Base-by-base conservation (phyloP, 2,888 invertebrate species). In the Lasioglossum calceatum region DNA sequence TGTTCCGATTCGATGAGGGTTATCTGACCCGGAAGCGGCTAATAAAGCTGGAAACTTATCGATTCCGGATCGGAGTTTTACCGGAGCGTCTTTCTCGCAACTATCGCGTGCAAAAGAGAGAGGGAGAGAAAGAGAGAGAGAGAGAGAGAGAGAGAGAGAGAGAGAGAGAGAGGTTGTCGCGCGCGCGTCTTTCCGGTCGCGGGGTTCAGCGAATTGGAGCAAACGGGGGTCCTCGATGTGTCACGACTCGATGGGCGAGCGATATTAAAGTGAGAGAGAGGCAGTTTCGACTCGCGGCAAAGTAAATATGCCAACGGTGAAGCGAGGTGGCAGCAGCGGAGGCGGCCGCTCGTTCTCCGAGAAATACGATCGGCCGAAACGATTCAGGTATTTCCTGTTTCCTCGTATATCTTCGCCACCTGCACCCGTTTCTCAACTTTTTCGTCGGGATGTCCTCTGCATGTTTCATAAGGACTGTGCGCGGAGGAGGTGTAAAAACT, bases 391-490 rank as follows among this genome's bases (percentile, higher is more conserved):
- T 91, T 91, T 91, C 87, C 89, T 89, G 91, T 91, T 91, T 91
- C 87, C 87, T 74, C 91, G 88, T 91, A 91, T 87, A 91, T 91
- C 91, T 85, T 91, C 87, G 89, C 91, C 91, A 90, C 91, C 90
- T 89, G 91, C 89, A 91, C 91, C 84, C 89, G 91, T 91, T 90
- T 86, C 92, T 91, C 91, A 91, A 91, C 83, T 91, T 91, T 91
- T 91, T 91, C 89, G 90, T 86, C 91, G 90, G 58, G 75, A 84
- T 87, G 91, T 91, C 88, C 81, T 83, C 91, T 91, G 90, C 91
- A 91, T 91, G 90, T 91, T 91, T 91, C 91, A 91, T 91, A 91
- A 91, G 91, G 88, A 89, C 85, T 84, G 84, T 70, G 84, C 88
- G 86, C 86, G 82, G 79, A 90, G 82, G 79, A 90, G 85, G 90